These are phyloP conservation scores for Amphiura filiformis DNA, from an alignment of 35 echinoderm and acorn worm genomes.

Conservation along the genomic window DNA sequence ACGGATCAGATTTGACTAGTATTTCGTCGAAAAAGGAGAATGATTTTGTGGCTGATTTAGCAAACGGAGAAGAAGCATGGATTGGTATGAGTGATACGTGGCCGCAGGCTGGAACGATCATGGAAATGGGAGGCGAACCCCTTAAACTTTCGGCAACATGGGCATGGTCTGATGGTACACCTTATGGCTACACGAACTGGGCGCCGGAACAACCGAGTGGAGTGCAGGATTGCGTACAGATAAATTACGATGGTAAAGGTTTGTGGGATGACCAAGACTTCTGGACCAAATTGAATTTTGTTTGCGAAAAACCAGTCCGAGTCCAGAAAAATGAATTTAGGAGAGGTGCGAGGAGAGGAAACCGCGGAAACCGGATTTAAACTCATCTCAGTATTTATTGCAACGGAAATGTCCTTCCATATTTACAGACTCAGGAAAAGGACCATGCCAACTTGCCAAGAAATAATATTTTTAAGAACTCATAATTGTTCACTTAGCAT, in stretches of 20 bases:
- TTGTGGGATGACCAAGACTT: not conserved
- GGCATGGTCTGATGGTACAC: not conserved
- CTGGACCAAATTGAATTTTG: not conserved
- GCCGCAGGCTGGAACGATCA: not conserved
- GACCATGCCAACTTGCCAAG: too few relatives aligned
- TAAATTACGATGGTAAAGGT: not conserved
- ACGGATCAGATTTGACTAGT: not conserved
- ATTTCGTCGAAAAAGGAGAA: not conserved
- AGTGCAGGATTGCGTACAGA: not conserved
- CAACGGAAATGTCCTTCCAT: too few relatives aligned
- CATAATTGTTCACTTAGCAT: too few relatives aligned
- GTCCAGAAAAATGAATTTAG: too few relatives aligned
- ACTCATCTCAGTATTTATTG: too few relatives aligned
- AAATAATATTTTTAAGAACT: too few relatives aligned
- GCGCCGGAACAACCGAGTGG: not conserved
- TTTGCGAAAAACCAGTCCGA: not conserved
- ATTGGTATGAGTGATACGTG: not conserved
- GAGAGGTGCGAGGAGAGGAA: too few relatives aligned
- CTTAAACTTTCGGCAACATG: too few relatives aligned
- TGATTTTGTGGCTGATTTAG: not conserved
- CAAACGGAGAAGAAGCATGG: not conserved
- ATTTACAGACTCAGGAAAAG: too few relatives aligned
- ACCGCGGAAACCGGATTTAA: too few relatives aligned
- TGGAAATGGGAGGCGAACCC: not conserved
- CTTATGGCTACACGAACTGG: not conserved